These are phyloP conservation scores for Pao palembangensis DNA, from an alignment of 2,113 vertebrate genomes.

Conservation along the genomic window DNA sequence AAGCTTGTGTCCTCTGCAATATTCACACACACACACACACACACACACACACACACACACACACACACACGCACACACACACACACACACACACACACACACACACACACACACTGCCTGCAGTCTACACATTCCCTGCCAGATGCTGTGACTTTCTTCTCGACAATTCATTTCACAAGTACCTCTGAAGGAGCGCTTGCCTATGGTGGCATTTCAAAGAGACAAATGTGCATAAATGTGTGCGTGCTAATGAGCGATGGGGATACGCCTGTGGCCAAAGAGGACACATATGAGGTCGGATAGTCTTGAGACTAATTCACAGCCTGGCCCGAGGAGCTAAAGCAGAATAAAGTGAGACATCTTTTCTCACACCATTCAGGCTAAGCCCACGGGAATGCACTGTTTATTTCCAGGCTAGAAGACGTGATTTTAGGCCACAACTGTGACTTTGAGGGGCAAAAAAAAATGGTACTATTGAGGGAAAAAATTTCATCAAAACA, in stretches of 20 bases:
- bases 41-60: too few species aligned
- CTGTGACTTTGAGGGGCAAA: conserved; percentile 16
- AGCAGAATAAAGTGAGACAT: conserved; percentile 69
- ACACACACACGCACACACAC: conserved; percentile 15
- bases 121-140: conserved; percentile 63
- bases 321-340: conserved; percentile 56
- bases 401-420: conserved; percentile 59
- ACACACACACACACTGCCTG: conserved; percentile 39
- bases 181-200: conserved; percentile 65
- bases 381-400: conserved; percentile 55
- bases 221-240: conserved; percentile 44
- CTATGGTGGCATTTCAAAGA: conserved; percentile 57
- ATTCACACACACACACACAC: conserved; percentile 4
- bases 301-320: conserved; percentile 62
- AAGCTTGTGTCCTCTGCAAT: conserved; percentile 31
- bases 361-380: conserved; percentile 68
- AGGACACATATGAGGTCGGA: conserved; percentile 64
- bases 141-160: conserved; percentile 65
- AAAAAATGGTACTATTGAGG: conserved; percentile 5
- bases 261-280: conserved; percentile 54
- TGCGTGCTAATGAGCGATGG: conserved; percentile 25
- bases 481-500: conserved; percentile 1
- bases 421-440: conserved; percentile 38
- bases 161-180: conserved; percentile 70
- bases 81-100: conserved; percentile 2